Conservation (phyloP, 2,888 invertebrate species). For the Bimastos eiseni region DNA sequence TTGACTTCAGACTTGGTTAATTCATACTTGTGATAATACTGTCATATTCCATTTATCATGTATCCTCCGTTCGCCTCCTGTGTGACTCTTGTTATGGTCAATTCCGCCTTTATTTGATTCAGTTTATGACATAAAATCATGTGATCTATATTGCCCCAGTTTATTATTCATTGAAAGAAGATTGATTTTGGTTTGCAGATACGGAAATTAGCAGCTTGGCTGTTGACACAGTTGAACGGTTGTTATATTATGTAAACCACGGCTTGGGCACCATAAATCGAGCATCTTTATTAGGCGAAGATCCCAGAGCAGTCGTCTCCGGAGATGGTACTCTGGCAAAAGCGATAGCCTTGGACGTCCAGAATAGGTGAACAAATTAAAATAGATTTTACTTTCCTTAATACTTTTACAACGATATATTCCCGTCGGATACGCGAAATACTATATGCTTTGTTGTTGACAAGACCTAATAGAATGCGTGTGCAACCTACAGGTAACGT, state of each 20-base stretch:
- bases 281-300: background rate
- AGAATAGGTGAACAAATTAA: background rate
- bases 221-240: background rate
- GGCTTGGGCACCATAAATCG: background rate
- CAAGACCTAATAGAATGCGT: background rate
- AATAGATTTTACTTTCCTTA: background rate
- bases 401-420: background rate
- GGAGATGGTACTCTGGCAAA: background rate
- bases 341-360: background rate
- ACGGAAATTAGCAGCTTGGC: background rate
- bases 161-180: background rate
- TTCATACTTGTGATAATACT: too few relatives aligned
- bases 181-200: background rate
- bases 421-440: background rate
- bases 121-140: too few relatives aligned
- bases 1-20: too few relatives aligned
- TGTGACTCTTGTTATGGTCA: too few relatives aligned
- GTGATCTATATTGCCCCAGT: background rate
- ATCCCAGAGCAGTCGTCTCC: background rate
- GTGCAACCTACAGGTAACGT: too few relatives aligned
- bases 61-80: too few relatives aligned
- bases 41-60: too few relatives aligned
- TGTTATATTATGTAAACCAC: background rate
- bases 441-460: background rate
- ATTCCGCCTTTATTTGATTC: too few relatives aligned